Conservation (phyloP, 2,888 invertebrate species). For the Rhamphomyia laevipes region DNA sequence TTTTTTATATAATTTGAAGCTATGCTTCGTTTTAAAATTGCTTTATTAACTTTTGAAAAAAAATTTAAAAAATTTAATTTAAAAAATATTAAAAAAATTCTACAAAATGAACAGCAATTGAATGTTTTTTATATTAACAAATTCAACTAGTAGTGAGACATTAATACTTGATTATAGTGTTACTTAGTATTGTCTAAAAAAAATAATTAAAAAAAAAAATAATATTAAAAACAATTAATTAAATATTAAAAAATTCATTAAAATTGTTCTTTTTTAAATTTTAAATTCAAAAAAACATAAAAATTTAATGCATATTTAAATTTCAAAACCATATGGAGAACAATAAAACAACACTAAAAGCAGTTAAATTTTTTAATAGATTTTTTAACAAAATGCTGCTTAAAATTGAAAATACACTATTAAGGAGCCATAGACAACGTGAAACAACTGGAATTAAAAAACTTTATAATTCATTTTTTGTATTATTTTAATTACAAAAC, state of each 20-base stretch:
- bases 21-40: conserved; percentile 38
- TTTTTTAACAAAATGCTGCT: conserved; percentile 51
- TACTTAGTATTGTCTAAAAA: conserved; percentile 2
- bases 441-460: conserved; percentile 78
- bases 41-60: conserved; percentile 24
- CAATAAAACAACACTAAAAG: conserved; percentile 5
- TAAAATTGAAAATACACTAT: conserved; percentile 59
- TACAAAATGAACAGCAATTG: not conserved
- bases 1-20: conserved; percentile 24
- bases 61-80: not conserved
- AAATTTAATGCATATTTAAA: not conserved
- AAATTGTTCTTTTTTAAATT: too few relatives aligned
- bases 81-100: not conserved
- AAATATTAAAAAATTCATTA: not conserved
- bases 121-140: conserved; percentile 3
- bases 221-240: not conserved
- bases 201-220: not conserved
- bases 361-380: conserved; percentile 15
- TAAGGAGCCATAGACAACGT: conserved; percentile 70
- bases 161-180: conserved; percentile 3
- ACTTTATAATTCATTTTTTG: conserved; percentile 77
- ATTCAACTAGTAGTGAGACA: conserved; percentile 1
- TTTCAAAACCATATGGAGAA: conserved; percentile 2
- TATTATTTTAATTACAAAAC: conserved; percentile 56
- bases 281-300: too few relatives aligned